These are phyloP conservation scores for Drosophila pachea DNA, from an alignment of 1,140 invertebrate genomes.

Conservation along the genomic window DNA sequence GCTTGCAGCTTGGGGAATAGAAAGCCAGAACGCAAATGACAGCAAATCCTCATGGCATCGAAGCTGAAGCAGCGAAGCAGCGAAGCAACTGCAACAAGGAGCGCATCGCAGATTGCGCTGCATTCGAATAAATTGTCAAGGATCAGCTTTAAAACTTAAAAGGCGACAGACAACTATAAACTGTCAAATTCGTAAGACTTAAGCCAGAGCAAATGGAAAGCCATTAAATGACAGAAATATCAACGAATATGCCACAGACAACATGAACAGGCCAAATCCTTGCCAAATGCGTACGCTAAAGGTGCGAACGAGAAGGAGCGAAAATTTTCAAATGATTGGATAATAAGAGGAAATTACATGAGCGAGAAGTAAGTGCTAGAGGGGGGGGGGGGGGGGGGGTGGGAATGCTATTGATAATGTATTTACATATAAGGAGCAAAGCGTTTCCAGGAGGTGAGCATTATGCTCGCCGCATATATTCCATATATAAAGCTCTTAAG, in stretches of 20 bases:
- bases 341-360: too few species aligned
- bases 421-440: too few species aligned
- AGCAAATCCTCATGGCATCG: slow-evolving; percentile 68
- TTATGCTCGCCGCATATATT: too few species aligned
- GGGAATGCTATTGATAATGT: too few species aligned
- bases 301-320: too few species aligned
- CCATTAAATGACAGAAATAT: slow-evolving; percentile 1
- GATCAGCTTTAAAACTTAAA: slow-evolving; percentile 46
- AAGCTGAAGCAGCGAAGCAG: slow-evolving; percentile 15
- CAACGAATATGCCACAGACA: not conserved
- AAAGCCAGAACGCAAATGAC: slow-evolving; percentile 59
- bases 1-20: not conserved
- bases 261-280: too few species aligned
- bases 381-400: too few species aligned
- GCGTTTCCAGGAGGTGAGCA: too few species aligned
- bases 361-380: too few species aligned
- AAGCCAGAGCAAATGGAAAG: not conserved
- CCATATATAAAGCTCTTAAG: not conserved
- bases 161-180: slow-evolving; percentile 5
- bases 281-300: too few species aligned
- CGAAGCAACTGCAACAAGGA: not conserved
- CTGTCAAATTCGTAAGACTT: not conserved
- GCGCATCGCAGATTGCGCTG: slow-evolving; percentile 48
- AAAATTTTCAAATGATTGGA: too few species aligned
- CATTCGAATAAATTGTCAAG: slow-evolving; percentile 66